Base-by-base conservation (phyloP, 2,888 invertebrate genomes). In the Trileptium ribeirensis region DNA sequence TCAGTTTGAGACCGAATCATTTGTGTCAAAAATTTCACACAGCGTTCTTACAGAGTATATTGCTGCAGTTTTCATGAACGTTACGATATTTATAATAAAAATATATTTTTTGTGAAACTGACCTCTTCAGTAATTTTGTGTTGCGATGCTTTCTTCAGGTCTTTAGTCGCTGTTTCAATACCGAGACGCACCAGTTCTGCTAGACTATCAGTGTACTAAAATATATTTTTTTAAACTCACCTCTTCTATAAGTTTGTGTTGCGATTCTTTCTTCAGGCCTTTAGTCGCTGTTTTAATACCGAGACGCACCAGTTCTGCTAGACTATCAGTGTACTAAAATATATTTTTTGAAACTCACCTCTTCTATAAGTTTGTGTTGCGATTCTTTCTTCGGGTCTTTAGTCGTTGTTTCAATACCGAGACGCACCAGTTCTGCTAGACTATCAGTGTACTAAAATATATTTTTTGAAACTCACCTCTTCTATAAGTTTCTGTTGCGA, bases 351-450 rank as follows among this genome's bases (percentile, higher is more conserved):
- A n/a, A n/a, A 80, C 85, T 79, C 83, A 89, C 51, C 51, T 51
- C 24, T 51, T 51, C 51, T 8, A 24, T 51, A 51, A 8, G 8
- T 85, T 94, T 93, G 87, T 95, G 94, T 80, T 95, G 94, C 84
- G 93, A 94, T 90, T 96, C 97, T 83, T 94, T 93, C 89, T 94
- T 93, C 79, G 98, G 90, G 89, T 97, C 97, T 84, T 94, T 93
- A 80, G 94, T 95, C 0, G 97, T 97, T 1, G 94, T 94, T 89
- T 95, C 94, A 86, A 98, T 98, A 79, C 95, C 94, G 87, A 94
- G 93, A 88, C 94, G 94, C 0, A 98, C 93, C 80, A 97, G 94
- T 90, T 97, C 96, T 2, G 96, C 94, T 95, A 98, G 96, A 75
- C 95, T 94, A 86, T 96, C 96, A 82, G 98, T 91, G 79, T 94